These are phyloP conservation scores for Sphaeramia orbicularis DNA, from an alignment of 2,797 vertebrate species.

Conservation along the genomic window DNA sequence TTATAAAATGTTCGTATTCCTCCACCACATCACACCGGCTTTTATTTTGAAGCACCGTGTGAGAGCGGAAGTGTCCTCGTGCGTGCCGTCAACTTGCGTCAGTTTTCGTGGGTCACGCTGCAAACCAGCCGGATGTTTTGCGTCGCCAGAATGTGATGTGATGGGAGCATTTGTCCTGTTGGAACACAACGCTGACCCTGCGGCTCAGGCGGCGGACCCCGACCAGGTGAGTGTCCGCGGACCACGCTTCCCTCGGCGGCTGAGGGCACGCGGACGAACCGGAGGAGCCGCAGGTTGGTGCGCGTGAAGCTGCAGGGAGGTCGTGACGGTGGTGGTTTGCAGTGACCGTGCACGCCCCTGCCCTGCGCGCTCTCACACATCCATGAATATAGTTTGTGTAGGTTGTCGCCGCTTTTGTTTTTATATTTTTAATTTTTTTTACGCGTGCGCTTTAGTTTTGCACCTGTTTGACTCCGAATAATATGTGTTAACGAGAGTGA, in stretches of 20 bases:
- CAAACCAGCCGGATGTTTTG: slow-evolving; percentile 71
- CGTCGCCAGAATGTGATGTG: slow-evolving; percentile 55
- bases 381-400: slow-evolving; percentile 10
- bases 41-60: slow-evolving; percentile 44
- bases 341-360: slow-evolving; percentile 57
- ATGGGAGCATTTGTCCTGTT: slow-evolving; percentile 17
- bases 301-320: slow-evolving; percentile 57
- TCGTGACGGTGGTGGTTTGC: slow-evolving; percentile 77
- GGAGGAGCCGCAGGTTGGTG: slow-evolving; percentile 29
- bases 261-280: not conserved
- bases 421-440: too few species aligned
- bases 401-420: not conserved
- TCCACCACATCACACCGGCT: too few species aligned
- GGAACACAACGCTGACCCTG: not conserved
- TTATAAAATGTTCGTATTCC: too few species aligned
- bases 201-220: slow-evolving; percentile 43
- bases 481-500: not conserved
- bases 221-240: slow-evolving; percentile 45
- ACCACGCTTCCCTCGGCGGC: accelerated
- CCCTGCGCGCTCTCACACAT: slow-evolving; percentile 39
- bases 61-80: not conserved
- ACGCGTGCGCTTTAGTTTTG: not conserved
- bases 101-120: slow-evolving; percentile 66
- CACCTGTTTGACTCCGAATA: not conserved
- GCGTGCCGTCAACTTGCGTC: slow-evolving; percentile 7